Conservation (phyloP, 2,888 invertebrate genomes). For the Dromius quadrimaculatus region DNA sequence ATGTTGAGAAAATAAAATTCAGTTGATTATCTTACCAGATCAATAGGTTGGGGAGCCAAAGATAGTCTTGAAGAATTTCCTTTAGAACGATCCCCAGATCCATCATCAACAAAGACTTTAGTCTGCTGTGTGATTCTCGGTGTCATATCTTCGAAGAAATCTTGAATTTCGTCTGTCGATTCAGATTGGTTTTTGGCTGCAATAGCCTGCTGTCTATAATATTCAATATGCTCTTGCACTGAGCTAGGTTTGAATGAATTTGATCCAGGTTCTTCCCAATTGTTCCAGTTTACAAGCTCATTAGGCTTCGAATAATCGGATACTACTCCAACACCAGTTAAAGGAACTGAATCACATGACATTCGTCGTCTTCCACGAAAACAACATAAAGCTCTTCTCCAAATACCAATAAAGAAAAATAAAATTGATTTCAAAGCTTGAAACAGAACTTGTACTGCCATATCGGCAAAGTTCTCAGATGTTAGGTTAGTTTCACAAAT, state of each 20-base stretch:
- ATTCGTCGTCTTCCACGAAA: conserved; percentile 69
- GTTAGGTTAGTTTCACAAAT: conserved; percentile 25
- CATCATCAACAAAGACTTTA: conserved; percentile 68
- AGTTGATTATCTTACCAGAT: conserved; percentile 28
- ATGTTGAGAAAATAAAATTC: background rate
- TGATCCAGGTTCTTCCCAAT: conserved; percentile 69
- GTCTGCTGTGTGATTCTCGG: conserved; percentile 73
- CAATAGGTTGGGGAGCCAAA: conserved; percentile 56
- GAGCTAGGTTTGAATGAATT: conserved; percentile 63
- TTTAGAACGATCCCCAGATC: conserved; percentile 54
- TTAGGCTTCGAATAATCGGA: conserved; percentile 60
- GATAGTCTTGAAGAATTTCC: conserved; percentile 60
- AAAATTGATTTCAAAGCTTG: conserved; percentile 71
- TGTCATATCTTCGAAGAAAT: conserved; percentile 75
- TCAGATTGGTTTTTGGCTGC: conserved; percentile 61
- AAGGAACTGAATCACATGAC: conserved; percentile 70
- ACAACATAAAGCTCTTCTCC: conserved; percentile 74
- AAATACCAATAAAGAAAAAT: conserved; percentile 69
- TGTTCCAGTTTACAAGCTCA: conserved; percentile 70
- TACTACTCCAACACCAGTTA: conserved; percentile 71
- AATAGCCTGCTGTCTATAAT: conserved; percentile 70
- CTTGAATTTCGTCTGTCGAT: conserved; percentile 66
- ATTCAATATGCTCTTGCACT: conserved; percentile 75
- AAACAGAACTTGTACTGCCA: conserved; percentile 62
- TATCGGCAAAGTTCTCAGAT: background rate